Conservation (phyloP, 2,797 vertebrate genomes). For the Alectoris magna region DNA sequence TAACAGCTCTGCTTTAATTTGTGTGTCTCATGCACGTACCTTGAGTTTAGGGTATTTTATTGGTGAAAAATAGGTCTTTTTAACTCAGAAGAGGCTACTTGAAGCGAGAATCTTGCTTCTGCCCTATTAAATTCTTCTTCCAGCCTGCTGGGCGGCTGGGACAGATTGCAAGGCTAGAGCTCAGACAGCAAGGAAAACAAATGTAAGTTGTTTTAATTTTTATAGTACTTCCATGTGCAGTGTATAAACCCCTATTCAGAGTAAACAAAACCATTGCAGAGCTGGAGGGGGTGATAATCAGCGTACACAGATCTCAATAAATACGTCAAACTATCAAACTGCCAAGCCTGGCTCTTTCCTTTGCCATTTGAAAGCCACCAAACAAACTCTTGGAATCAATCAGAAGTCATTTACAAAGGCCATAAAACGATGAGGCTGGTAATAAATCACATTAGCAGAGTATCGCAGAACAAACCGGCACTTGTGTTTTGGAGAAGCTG, state of each 20-base stretch:
- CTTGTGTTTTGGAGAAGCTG: background rate
- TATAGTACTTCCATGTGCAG: background rate
- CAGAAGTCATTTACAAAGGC: constrained; percentile 37
- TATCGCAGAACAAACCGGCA: background rate
- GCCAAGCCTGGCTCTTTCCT: constrained; percentile 26
- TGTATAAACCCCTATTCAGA: background rate
- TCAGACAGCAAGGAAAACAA: constrained; percentile 12
- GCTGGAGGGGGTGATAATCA: constrained; percentile 9
- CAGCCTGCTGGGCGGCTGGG: background rate
- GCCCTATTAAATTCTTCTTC: background rate
- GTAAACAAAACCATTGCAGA: background rate
- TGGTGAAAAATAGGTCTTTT: background rate
- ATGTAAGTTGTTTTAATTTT: constrained; percentile 21
- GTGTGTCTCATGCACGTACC: background rate
- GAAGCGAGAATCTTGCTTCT: background rate
- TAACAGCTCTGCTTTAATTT: background rate
- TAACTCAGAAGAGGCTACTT: background rate
- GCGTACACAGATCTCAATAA: constrained; percentile 11
- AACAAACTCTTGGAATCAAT: constrained; percentile 16
- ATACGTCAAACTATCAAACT: background rate
- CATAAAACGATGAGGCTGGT: background rate
- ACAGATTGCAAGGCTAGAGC: background rate
- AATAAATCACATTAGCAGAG: background rate
- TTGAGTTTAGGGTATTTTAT: background rate
- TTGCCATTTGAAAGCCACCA: background rate